phyloP scores from a whole-genome alignment of 2,113 vertebrate species.

The Platichthys stellatus region DNA sequence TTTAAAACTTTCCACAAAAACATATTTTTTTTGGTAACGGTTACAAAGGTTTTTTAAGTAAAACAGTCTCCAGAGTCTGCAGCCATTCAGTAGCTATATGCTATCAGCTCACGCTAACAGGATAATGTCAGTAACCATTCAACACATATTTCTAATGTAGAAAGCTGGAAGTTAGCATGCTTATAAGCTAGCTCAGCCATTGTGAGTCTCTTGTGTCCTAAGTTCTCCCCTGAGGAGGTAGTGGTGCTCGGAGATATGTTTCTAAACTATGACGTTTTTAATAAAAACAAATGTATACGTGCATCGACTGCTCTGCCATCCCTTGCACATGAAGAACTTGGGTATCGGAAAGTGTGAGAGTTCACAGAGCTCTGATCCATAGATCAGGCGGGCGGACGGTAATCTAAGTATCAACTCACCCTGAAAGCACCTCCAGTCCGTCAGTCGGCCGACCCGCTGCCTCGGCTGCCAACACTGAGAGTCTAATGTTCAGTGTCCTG shows the following conservation, averaged over 20 bases:
- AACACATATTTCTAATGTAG: not conserved
- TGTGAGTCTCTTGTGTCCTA: no score
- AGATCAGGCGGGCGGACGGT: constrained; percentile 51
- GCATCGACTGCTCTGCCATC: not conserved
- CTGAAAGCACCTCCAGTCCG: constrained; percentile 70
- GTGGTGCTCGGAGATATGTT: no score
- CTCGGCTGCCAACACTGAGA: constrained; percentile 58
- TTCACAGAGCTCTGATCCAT: constrained; percentile 42
- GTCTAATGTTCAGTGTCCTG: constrained; percentile 50
- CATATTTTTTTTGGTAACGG: no score
- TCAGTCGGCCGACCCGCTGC: constrained; percentile 69
- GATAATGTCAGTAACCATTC: not conserved
- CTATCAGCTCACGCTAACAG: no score
- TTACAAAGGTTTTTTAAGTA: not conserved
- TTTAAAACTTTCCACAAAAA: not conserved
- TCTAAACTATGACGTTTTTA: no score
- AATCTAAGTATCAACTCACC: constrained; percentile 76
- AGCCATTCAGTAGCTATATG: no score
- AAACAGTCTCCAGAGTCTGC: not conserved
- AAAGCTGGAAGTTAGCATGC: no score
- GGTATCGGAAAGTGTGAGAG: constrained; percentile 34
- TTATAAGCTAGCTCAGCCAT: no score
- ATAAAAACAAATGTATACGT: no score
- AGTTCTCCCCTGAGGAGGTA: no score
- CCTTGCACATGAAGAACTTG: constrained; percentile 34